A percentile compares a stretch with the other conserved stretches of the same genome.
Evolutionary conservation across 1,140 invertebrate genomes (phyloP).

Genomic region (Cyphomyrmex costatus): DNA sequence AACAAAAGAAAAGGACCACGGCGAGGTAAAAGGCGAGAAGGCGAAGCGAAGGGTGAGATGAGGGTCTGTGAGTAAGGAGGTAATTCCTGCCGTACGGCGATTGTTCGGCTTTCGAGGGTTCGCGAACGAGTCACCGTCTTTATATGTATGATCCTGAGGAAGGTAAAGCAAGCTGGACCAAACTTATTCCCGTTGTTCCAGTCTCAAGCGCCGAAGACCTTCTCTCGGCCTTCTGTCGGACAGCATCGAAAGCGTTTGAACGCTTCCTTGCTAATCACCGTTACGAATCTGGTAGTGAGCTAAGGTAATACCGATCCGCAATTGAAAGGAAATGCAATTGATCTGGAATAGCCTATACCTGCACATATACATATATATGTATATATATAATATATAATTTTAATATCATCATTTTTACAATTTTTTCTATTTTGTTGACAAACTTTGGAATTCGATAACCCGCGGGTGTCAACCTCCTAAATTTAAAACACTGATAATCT

Average conservation of each 20-base stretch:
- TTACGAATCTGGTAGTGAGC: conserved; percentile 43
- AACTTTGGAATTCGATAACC: neutral
- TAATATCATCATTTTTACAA: no score
- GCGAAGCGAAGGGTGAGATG: conserved; percentile 53
- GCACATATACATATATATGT: conserved; percentile 1
- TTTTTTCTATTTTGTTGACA: no score
- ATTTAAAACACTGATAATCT: neutral
- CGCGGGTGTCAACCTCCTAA: neutral
- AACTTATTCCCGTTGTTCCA: conserved; percentile 39
- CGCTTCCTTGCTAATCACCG: conserved; percentile 29
- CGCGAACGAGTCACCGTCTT: conserved; percentile 67
- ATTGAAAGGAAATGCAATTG: conserved; percentile 25
- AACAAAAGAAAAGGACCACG: conserved; percentile 32
- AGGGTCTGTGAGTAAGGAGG: conserved; percentile 79
- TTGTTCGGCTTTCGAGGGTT: conserved; percentile 78
- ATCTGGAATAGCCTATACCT: neutral
- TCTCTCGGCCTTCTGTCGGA: neutral
- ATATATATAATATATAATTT: neutral
- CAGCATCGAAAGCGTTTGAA: conserved; percentile 32
- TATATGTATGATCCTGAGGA: conserved; percentile 55
- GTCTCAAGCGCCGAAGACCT: conserved; percentile 19
- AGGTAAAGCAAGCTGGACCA: conserved; percentile 42
- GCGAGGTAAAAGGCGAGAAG: conserved; percentile 21
- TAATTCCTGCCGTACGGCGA: conserved; percentile 73
- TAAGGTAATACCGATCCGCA: conserved; percentile 14